These are phyloP conservation scores for Sinocyclocheilus grahami DNA, from an alignment of 2,113 vertebrate genomes.

Conservation along the genomic window DNA sequence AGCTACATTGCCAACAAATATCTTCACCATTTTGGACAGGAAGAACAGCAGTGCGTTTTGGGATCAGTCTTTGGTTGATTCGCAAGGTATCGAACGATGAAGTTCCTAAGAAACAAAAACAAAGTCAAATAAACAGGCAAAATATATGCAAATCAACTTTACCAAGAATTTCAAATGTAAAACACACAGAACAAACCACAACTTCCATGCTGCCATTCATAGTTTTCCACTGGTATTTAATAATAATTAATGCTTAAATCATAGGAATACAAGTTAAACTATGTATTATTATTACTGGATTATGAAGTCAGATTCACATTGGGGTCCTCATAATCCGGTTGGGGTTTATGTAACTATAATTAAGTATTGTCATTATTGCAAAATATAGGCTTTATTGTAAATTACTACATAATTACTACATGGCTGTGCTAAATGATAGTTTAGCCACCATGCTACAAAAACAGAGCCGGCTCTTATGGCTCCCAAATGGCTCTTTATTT, in stretches of 20 bases:
- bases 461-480: background rate
- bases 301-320: no score
- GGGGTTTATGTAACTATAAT: no score
- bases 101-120: background rate
- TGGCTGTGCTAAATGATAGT: no score
- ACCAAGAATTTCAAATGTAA: background rate
- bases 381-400: background rate
- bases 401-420: background rate
- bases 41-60: background rate
- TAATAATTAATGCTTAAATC: no score
- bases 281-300: no score
- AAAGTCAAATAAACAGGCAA: background rate
- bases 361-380: background rate
- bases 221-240: no score
- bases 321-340: no score
- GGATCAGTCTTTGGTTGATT: slow-evolving; percentile 24
- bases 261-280: no score
- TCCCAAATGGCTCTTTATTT: no score
- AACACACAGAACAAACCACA: no score
- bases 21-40: slow-evolving; percentile 70
- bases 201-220: no score
- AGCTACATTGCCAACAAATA: slow-evolving; percentile 74
- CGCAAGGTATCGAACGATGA: background rate
- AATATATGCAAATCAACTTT: background rate
- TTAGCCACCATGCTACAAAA: background rate